Evolutionary conservation across 2,797 vertebrate species (phyloP).

Genomic region (Hylomyscus alleni): DNA sequence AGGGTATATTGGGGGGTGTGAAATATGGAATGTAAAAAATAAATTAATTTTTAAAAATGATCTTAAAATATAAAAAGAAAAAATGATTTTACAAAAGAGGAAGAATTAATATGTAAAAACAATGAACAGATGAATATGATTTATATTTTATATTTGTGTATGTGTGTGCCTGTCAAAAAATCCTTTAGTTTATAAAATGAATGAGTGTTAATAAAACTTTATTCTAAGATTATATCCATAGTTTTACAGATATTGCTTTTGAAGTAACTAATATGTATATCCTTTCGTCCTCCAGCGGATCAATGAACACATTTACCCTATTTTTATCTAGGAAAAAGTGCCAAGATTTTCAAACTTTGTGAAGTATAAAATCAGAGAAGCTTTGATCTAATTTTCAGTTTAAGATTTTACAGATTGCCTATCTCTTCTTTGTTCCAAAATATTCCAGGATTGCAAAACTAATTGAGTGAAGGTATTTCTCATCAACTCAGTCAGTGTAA

Average conservation of each 20-base stretch:
- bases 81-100: background rate
- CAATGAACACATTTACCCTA: background rate
- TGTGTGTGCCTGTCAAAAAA: background rate
- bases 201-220: background rate
- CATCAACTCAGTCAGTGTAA: conserved; percentile 75
- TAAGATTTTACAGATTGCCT: conserved; percentile 55
- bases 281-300: background rate
- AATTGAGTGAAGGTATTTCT: conserved; percentile 79
- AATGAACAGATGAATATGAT: no score
- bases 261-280: no score
- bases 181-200: background rate
- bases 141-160: background rate
- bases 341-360: conserved; percentile 1
- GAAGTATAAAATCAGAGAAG: background rate
- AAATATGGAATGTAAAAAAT: no score
- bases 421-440: conserved; percentile 62
- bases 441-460: conserved; percentile 74
- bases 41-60: background rate
- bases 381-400: conserved; percentile 60
- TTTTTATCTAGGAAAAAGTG: background rate
- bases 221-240: background rate
- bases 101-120: background rate
- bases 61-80: background rate
- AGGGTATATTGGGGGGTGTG: no score
- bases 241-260: background rate